Evolutionary conservation across 2,797 vertebrate genomes (phyloP), one percentile per base, ranked within the genome.

Genomic region (Coilia nasus): DNA sequence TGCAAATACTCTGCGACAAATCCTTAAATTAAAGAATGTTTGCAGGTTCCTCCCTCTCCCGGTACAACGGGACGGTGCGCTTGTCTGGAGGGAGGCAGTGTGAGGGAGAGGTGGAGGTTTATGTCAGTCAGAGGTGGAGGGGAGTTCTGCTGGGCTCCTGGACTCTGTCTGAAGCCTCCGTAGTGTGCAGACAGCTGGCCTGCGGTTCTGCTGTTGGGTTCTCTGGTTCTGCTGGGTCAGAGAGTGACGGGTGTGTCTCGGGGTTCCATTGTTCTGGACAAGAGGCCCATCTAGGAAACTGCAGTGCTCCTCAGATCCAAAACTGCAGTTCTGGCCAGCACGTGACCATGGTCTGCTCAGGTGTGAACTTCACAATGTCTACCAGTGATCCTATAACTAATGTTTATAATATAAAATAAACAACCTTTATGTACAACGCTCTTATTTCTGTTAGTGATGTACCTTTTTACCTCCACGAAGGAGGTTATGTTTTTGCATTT

Each of bases 181-280:
- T 94, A 86, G 89, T 94, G 59, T 94, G 93, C 71, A 91, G 90
- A 89, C 93, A 95, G 47, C 90, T 94, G 0, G 75, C 83, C 83
- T 95, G 94, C 9, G 90, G 93, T 84, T 82, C 86, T 44, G 89
- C 88, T 10, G 0, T 94, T 6, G 87, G 89, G 91, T 90, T 89
- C 60, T 86, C 21, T 23, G 6, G 80, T 60, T 81, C 82, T 21
- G 83, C 84, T 82, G 83, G 2, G 82, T 57, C 31, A 85, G 85
- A 60, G 23, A 86, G 60, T 71, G 75, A 86, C 82, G 78, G 85
- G 86, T 87, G 87, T 85, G 87, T 88, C 83, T 85, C 64, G 60
- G 89, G 88, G 23, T 83, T 90, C 21, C 85, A 67, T 3, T 90
- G 89, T 78, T 85, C 87, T 82, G 90, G 90, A 83, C 89, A 60